Conservation (phyloP, 1,140 invertebrate species). For the Temnothorax longispinosus region DNA sequence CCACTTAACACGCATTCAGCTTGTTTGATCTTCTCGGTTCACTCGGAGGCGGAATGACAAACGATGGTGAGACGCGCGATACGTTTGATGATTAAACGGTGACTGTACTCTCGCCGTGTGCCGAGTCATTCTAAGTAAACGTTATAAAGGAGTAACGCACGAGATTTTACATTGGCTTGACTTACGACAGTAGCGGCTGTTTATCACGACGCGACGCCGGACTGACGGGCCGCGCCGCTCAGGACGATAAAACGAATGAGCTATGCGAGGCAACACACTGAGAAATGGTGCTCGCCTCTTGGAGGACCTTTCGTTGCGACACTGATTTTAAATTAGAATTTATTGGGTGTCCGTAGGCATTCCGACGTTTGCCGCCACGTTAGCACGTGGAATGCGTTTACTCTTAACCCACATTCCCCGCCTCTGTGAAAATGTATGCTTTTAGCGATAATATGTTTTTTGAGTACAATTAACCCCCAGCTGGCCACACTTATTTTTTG, state of each 20-base stretch:
- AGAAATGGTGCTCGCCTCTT: slow-evolving; percentile 69
- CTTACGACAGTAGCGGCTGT: slow-evolving; percentile 75
- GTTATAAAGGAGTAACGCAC: slow-evolving; percentile 65
- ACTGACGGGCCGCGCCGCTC: slow-evolving; percentile 66
- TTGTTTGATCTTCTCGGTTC: slow-evolving; percentile 45
- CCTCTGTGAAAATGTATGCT: neutral
- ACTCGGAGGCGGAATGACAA: slow-evolving; percentile 43
- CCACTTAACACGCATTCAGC: slow-evolving; percentile 15
- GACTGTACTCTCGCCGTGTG: slow-evolving; percentile 65
- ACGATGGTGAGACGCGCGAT: slow-evolving; percentile 25
- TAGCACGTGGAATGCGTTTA: slow-evolving; percentile 54
- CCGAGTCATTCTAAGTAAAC: slow-evolving; percentile 69
- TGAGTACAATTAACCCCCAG: neutral
- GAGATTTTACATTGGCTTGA: slow-evolving; percentile 74
- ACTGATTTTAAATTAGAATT: slow-evolving; percentile 78
- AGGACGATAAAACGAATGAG: slow-evolving; percentile 76
- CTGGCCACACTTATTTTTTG: too few relatives aligned
- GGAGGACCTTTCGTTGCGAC: slow-evolving; percentile 74
- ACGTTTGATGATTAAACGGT: slow-evolving; percentile 64
- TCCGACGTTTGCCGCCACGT: slow-evolving; percentile 57
- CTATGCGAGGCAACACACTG: slow-evolving; percentile 72
- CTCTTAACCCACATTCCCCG: slow-evolving; percentile 44
- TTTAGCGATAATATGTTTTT: slow-evolving; percentile 4
- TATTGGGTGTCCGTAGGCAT: slow-evolving; percentile 69
- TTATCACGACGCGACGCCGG: slow-evolving; percentile 74